A percentile compares a stretch with the other conserved stretches of the same genome.
Conservation (phyloP, 2,888 invertebrate species). For the Phoenoteleia sp. region DNA sequence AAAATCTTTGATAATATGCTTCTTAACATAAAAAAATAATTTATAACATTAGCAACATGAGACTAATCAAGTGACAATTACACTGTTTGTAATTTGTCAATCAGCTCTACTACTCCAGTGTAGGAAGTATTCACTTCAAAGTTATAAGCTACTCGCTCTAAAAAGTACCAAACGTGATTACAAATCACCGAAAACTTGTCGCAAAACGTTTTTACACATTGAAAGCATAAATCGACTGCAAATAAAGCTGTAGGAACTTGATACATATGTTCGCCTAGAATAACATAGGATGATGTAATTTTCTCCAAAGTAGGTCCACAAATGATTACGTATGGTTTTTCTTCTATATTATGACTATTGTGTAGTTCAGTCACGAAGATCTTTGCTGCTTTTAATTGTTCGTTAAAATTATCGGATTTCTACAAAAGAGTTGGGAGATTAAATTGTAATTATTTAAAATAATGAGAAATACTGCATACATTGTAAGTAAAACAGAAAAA, state of each 20-base stretch:
- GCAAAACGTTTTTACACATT: conserved; percentile 27
- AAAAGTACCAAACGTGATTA: conserved; percentile 54
- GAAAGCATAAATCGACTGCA: conserved; percentile 52
- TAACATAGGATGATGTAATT: conserved; percentile 32
- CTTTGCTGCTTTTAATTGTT: neutral
- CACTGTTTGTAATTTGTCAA: neutral
- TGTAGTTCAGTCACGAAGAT: neutral
- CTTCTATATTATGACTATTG: conserved; percentile 26
- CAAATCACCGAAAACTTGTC: conserved; percentile 23
- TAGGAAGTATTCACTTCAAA: conserved; percentile 5
- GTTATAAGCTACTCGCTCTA: conserved; percentile 28
- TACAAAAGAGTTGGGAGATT: no score
- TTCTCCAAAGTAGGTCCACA: conserved; percentile 33
- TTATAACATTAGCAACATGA: no score
- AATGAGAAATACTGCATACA: no score
- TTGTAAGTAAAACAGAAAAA: no score
- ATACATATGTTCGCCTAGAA: conserved; percentile 15
- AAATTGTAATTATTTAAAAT: neutral
- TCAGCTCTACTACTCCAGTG: conserved; percentile 12
- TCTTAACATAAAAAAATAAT: no score
- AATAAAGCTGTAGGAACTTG: conserved; percentile 13
- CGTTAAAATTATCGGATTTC: conserved; percentile 21
- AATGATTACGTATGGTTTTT: conserved; percentile 39
- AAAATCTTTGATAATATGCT: no score
- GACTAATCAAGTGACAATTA: no score